These are phyloP conservation scores for Betta splendens DNA, from an alignment of 2,797 vertebrate species.

Conservation along the genomic window DNA sequence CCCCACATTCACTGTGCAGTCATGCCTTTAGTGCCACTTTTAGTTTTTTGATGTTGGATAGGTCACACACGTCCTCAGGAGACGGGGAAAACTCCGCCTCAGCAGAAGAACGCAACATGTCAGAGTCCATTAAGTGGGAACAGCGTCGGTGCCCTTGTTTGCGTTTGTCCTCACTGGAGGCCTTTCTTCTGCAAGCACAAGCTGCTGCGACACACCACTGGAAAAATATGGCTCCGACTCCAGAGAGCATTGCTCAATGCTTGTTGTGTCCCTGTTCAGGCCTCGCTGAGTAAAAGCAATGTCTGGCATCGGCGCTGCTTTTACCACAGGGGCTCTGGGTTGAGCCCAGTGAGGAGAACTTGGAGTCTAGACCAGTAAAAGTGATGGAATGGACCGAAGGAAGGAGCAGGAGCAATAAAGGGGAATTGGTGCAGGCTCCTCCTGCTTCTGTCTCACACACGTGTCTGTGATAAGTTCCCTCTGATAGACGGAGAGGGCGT, in stretches of 20 bases:
- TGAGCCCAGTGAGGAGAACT: constrained; percentile 34
- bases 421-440: constrained; percentile 4
- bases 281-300: constrained; percentile 47
- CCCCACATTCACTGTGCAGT: constrained; percentile 14
- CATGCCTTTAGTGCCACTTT: constrained; percentile 25
- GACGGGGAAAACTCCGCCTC: constrained; percentile 49
- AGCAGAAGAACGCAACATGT: constrained; percentile 44
- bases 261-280: constrained; percentile 47
- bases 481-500: constrained; percentile 51
- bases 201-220: constrained; percentile 26
- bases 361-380: constrained; percentile 29
- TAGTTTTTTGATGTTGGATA: constrained; percentile 13
- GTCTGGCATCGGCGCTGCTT: constrained; percentile 44
- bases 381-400: constrained; percentile 16
- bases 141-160: constrained; percentile 32
- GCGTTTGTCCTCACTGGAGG: constrained; percentile 55
- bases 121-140: constrained; percentile 55
- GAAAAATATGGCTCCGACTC: constrained; percentile 54
- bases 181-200: constrained; percentile 51
- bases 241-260: constrained; percentile 59
- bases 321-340: constrained; percentile 39
- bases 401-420: constrained; percentile 7
- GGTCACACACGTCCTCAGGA: constrained; percentile 26
- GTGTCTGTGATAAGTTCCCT: constrained; percentile 53
- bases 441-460: constrained; percentile 23